Evolutionary conservation across 2,113 vertebrate genomes (phyloP).

Genomic region (Cavia porcellus): DNA sequence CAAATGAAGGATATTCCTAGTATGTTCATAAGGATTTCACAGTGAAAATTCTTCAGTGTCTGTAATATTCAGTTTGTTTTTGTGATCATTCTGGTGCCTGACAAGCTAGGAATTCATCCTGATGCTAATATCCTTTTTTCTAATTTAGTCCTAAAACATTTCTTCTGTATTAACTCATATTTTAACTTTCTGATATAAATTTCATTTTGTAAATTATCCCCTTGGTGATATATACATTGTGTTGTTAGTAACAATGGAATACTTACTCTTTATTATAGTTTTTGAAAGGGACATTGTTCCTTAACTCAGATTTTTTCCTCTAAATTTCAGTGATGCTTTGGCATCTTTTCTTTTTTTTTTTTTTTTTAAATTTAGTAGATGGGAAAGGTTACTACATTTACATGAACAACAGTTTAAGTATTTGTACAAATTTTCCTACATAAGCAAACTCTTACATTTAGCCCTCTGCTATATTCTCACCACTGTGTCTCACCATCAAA

Average conservation of each 20-base stretch:
- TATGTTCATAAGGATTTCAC: slow-evolving; percentile 3
- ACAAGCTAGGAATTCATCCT: not conserved
- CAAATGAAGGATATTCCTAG: slow-evolving; percentile 16
- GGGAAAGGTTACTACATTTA: slow-evolving; percentile 14
- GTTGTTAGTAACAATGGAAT: not conserved
- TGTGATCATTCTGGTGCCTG: not conserved
- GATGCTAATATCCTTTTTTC: not conserved
- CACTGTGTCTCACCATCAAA: slow-evolving; percentile 21
- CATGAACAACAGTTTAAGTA: slow-evolving; percentile 24
- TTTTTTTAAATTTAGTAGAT: slow-evolving; percentile 17
- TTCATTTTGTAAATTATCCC: not conserved
- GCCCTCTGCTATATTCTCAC: slow-evolving; percentile 20
- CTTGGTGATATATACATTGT: not conserved
- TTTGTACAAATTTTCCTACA: slow-evolving; percentile 18
- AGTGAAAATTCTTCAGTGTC: slow-evolving; percentile 6
- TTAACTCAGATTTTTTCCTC: slow-evolving; percentile 17
- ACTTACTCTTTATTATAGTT: not conserved
- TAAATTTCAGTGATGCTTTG: not conserved
- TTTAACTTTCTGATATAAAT: slow-evolving; percentile 27
- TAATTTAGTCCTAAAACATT: slow-evolving; percentile 30
- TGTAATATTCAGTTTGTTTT: not conserved
- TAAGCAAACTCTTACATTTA: slow-evolving; percentile 46
- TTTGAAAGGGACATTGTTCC: not conserved
- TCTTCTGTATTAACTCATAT: not conserved
- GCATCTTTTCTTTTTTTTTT: not conserved